Evolutionary conservation across 2,888 invertebrate species (phyloP).

Genomic region (Lacanobia wlatinum): DNA sequence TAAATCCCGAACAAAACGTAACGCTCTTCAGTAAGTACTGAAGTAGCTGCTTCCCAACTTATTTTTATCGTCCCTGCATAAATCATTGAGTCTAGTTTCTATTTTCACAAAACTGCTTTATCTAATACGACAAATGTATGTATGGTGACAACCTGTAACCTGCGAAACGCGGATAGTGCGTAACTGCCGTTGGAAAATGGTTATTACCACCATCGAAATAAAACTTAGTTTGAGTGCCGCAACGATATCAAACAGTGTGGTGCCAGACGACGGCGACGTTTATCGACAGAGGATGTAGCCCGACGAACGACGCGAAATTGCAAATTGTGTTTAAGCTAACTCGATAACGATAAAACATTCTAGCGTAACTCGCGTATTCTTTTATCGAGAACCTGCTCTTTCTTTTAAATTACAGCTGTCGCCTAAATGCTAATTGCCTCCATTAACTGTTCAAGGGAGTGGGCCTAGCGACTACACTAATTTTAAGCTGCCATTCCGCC

Average conservation of each 20-base stretch:
- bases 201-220: slow-evolving; percentile 64
- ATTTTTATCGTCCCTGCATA: not conserved
- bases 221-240: slow-evolving; percentile 61
- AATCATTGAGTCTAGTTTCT: slow-evolving; percentile 25
- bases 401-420: slow-evolving; percentile 65
- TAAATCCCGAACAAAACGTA: slow-evolving; percentile 23
- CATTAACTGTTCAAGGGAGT: slow-evolving; percentile 67
- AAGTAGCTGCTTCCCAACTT: slow-evolving; percentile 2
- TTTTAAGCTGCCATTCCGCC: slow-evolving; percentile 81
- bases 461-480: slow-evolving; percentile 76
- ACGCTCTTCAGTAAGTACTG: not conserved
- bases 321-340: slow-evolving; percentile 83
- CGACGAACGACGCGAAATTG: slow-evolving; percentile 79
- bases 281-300: slow-evolving; percentile 83
- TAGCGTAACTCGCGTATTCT: slow-evolving; percentile 48
- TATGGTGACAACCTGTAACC: slow-evolving; percentile 72
- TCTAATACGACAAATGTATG: slow-evolving; percentile 65
- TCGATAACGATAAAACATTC: slow-evolving; percentile 78
- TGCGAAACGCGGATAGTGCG: slow-evolving; percentile 58
- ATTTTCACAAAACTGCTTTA: slow-evolving; percentile 40
- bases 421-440: slow-evolving; percentile 67
- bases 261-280: slow-evolving; percentile 69
- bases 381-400: slow-evolving; percentile 46
- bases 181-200: slow-evolving; percentile 61
- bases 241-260: slow-evolving; percentile 63